phyloP scores from a whole-genome alignment of 2,888 invertebrate species.

The Catocala nupta region DNA sequence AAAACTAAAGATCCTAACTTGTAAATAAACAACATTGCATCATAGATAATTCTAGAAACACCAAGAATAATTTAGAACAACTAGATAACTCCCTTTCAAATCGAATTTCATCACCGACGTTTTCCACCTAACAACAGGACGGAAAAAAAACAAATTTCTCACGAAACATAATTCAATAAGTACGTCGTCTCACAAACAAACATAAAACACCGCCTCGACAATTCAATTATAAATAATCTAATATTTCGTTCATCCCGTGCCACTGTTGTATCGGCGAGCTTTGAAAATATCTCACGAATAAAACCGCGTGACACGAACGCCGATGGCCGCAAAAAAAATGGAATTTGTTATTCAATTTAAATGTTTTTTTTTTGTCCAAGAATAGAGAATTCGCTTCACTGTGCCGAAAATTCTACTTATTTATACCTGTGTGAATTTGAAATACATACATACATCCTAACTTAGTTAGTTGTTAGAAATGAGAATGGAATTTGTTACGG shows the following conservation, averaged over 20 bases:
- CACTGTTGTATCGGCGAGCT: conserved; percentile 26
- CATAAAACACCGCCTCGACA: conserved; percentile 43
- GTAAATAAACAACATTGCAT: no score
- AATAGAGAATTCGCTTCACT: not conserved
- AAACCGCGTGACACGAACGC: not conserved
- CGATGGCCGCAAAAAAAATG: conserved; percentile 9
- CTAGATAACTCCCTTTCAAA: conserved; percentile 6
- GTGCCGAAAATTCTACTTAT: not conserved
- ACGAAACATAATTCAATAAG: conserved; percentile 46
- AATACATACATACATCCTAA: no score
- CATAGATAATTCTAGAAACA: not conserved
- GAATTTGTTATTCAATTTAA: conserved; percentile 13
- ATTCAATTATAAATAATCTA: conserved; percentile 59
- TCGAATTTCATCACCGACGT: conserved; percentile 13
- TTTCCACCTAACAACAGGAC: conserved; percentile 21
- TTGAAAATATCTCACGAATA: conserved; percentile 9
- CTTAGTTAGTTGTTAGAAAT: no score
- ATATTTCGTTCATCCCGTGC: conserved; percentile 45
- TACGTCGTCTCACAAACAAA: conserved; percentile 46
- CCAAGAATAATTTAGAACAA: not conserved
- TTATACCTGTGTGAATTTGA: not conserved
- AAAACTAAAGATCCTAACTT: no score
- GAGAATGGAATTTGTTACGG: no score
- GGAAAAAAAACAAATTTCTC: conserved; percentile 39
- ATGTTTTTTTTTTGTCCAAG: conserved; percentile 1